These are phyloP conservation scores for Carcina quercana DNA, from an alignment of 2,888 invertebrate genomes.

Conservation along the genomic window DNA sequence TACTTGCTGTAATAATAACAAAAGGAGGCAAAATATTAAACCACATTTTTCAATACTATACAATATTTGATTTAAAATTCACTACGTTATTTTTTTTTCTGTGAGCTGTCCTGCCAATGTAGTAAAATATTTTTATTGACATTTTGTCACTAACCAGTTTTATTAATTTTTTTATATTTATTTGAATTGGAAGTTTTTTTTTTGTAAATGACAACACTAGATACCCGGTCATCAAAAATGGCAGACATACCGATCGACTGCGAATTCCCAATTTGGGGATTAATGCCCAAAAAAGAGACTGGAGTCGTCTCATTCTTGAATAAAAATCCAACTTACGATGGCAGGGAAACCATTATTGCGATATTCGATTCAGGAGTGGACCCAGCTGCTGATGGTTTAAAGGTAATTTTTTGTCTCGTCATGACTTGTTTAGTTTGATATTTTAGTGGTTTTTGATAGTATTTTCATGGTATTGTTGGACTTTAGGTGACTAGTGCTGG, in stretches of 20 bases:
- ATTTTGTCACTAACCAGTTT: neutral
- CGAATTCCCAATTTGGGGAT: slow-evolving; percentile 87
- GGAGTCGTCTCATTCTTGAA: slow-evolving; percentile 89
- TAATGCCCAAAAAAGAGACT: slow-evolving; percentile 96
- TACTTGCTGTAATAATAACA: slow-evolving; percentile 20
- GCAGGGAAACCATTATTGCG: slow-evolving; percentile 92
- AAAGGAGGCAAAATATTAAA: slow-evolving; percentile 33
- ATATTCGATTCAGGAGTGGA: slow-evolving; percentile 99
- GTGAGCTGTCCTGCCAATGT: neutral
- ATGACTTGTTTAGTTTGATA: slow-evolving; percentile 32
- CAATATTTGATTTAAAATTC: neutral
- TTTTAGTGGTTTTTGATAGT: slow-evolving; percentile 26
- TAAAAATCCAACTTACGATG: slow-evolving; percentile 94
- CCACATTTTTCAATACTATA: slow-evolving; percentile 35
- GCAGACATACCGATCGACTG: slow-evolving; percentile 73
- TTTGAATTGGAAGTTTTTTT: slow-evolving; percentile 1
- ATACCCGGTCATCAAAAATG: slow-evolving; percentile 67
- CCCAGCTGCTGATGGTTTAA: slow-evolving; percentile 94
- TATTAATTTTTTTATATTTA: neutral
- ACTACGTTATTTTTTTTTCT: neutral
- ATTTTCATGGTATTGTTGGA: slow-evolving; percentile 19
- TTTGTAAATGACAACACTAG: slow-evolving; percentile 28
- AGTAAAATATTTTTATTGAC: neutral
- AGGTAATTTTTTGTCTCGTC: slow-evolving; percentile 79
- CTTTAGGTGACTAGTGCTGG: slow-evolving; percentile 89